Evolutionary conservation across 2,797 vertebrate species (phyloP).

Genomic region (Sebastiscus tertius): DNA sequence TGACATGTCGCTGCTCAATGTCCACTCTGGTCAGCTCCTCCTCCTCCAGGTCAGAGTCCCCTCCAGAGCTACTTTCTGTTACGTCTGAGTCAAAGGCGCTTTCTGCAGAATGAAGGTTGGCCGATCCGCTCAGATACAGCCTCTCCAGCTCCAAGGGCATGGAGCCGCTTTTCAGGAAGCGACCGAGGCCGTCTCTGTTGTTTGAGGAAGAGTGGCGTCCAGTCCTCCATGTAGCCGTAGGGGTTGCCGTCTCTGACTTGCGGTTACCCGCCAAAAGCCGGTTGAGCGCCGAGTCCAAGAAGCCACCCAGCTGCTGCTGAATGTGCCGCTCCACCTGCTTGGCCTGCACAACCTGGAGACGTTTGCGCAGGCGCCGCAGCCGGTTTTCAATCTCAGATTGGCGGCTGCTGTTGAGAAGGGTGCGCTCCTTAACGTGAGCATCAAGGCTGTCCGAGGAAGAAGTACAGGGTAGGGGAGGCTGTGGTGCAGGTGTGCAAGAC

Average conservation of each 20-base stretch:
- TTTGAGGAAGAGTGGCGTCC: slow-evolving; percentile 87
- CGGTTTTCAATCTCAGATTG: slow-evolving; percentile 92
- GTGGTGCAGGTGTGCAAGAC: slow-evolving; percentile 45
- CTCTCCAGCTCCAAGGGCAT: slow-evolving; percentile 92
- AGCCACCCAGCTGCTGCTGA: slow-evolving; percentile 94
- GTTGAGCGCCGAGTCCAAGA: slow-evolving; percentile 90
- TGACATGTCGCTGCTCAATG: slow-evolving; percentile 90
- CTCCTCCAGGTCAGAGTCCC: slow-evolving; percentile 95
- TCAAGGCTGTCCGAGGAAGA: slow-evolving; percentile 83
- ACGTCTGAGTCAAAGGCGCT: slow-evolving; percentile 95
- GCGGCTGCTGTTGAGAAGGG: slow-evolving; percentile 85
- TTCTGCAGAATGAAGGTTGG: slow-evolving; percentile 90
- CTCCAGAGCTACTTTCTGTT: slow-evolving; percentile 97
- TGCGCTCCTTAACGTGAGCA: slow-evolving; percentile 88
- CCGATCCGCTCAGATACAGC: slow-evolving; percentile 91
- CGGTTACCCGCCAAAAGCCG: slow-evolving; percentile 82
- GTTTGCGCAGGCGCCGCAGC: slow-evolving; percentile 92
- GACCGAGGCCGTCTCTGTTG: slow-evolving; percentile 86
- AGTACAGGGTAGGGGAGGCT: slow-evolving; percentile 46
- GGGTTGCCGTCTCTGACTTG: slow-evolving; percentile 69
- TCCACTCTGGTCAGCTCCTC: slow-evolving; percentile 93
- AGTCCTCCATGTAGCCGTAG: slow-evolving; percentile 73
- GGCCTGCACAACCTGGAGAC: slow-evolving; percentile 96
- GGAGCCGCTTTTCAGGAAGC: slow-evolving; percentile 90
- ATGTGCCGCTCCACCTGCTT: slow-evolving; percentile 98